phyloP scores from a whole-genome alignment of 1,140 invertebrate species.

The Archivesica marissinica region DNA sequence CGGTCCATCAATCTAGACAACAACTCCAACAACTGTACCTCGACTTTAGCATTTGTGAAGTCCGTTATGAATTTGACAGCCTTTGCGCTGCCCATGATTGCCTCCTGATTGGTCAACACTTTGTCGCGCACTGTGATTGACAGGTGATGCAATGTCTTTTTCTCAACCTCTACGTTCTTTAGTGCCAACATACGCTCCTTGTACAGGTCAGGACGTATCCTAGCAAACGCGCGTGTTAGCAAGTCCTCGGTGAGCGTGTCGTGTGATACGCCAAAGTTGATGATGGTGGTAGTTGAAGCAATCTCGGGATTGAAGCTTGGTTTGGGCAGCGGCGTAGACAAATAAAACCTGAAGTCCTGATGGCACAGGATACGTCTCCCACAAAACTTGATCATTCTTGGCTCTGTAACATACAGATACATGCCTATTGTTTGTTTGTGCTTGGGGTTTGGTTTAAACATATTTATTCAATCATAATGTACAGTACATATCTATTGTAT shows the following conservation, averaged over 20 bases:
- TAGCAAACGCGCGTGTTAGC: conserved; percentile 79
- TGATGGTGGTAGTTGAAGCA: conserved; percentile 77
- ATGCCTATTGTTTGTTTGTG: too few species aligned
- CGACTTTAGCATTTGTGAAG: conserved; percentile 78
- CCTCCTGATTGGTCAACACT: conserved; percentile 76
- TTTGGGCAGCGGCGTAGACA: conserved; percentile 77
- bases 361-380: conserved; percentile 80
- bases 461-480: too few species aligned
- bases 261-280: conserved; percentile 81
- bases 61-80: conserved; percentile 78
- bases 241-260: conserved; percentile 81
- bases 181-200: conserved; percentile 74
- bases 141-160: conserved; percentile 73
- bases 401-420: conserved; percentile 73
- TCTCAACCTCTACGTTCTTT: conserved; percentile 76
- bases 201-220: conserved; percentile 78
- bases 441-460: too few species aligned
- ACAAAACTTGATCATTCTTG: conserved; percentile 81
- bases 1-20: too few species aligned
- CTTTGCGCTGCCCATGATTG: conserved; percentile 75
- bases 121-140: conserved; percentile 74
- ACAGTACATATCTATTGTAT: too few species aligned
- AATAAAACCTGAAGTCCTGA: conserved; percentile 79
- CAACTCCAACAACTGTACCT: too few species aligned
- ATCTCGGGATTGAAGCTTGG: conserved; percentile 78